Evolutionary conservation across 2,888 invertebrate species (phyloP).

Genomic region (Nephrotoma appendiculata): DNA sequence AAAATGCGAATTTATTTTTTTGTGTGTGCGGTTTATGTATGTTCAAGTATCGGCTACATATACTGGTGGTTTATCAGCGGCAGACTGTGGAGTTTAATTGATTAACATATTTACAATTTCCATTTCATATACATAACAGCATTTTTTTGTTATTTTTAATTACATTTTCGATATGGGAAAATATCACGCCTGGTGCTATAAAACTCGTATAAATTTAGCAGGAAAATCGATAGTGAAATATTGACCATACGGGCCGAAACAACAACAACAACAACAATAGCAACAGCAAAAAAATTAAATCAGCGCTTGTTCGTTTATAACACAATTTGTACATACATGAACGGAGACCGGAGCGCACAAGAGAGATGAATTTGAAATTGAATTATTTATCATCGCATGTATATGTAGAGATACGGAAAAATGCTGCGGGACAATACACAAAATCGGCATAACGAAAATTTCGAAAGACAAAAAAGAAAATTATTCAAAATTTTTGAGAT

Average conservation of each 20-base stretch:
- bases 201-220: not conserved
- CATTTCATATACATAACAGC: not conserved
- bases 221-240: not conserved
- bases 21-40: not conserved
- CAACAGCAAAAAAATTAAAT: not conserved
- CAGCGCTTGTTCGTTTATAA: not conserved
- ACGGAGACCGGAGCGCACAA: not conserved
- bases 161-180: not conserved
- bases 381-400: not conserved
- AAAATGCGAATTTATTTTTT: not conserved
- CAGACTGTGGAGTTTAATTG: not conserved
- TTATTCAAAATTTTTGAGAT: not conserved
- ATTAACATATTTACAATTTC: not conserved
- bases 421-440: not conserved
- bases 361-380: not conserved
- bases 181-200: not conserved
- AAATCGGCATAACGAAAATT: not conserved
- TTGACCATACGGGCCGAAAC: not conserved
- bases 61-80: not conserved
- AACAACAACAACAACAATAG: not conserved
- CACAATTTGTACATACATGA: not conserved
- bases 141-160: not conserved
- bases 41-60: not conserved
- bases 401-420: not conserved
- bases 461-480: not conserved